These are phyloP conservation scores for Laticauda colubrina DNA, from an alignment of 2,113 vertebrate species.

Conservation along the genomic window DNA sequence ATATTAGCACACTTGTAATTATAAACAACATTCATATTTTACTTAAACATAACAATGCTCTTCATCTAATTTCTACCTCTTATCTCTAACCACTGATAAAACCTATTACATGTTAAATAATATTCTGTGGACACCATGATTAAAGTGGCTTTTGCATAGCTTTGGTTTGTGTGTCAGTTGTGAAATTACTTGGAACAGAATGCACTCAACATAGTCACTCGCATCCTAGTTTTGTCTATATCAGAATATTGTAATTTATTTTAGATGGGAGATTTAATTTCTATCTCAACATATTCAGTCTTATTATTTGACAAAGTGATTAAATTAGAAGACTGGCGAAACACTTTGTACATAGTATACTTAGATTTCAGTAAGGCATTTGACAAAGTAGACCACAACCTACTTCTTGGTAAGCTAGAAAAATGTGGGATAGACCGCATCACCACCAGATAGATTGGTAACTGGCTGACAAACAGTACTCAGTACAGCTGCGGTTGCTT, in stretches of 20 bases:
- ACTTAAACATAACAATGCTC: no score
- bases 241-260: not conserved
- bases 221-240: not conserved
- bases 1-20: no score
- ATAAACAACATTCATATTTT: no score
- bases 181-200: not conserved
- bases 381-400: not conserved
- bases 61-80: no score
- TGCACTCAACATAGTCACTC: not conserved
- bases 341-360: not conserved
- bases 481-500: not conserved
- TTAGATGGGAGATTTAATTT: not conserved
- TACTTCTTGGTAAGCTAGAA: not conserved
- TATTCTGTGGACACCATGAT: not conserved
- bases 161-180: not conserved
- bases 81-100: no score
- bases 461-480: not conserved
- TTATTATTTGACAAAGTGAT: not conserved
- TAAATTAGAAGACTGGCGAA: not conserved
- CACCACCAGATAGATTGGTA: not conserved
- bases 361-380: not conserved
- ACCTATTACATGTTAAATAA: no score
- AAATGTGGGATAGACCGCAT: not conserved
- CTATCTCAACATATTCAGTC: not conserved
- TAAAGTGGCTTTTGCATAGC: not conserved